These are phyloP conservation scores for Rhipidura dahli DNA, from an alignment of 2,113 vertebrate genomes.

Conservation along the genomic window DNA sequence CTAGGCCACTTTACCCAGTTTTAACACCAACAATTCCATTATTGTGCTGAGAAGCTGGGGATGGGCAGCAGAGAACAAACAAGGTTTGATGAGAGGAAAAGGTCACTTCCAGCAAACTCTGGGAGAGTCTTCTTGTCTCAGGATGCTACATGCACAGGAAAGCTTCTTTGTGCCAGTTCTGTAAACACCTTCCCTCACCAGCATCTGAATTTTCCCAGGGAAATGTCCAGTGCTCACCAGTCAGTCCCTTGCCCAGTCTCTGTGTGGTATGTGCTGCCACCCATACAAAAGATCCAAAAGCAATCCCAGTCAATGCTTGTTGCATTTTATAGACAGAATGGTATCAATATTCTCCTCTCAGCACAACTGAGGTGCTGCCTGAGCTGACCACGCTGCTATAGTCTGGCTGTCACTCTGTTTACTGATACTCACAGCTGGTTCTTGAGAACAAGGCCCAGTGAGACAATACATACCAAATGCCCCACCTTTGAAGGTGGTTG, in stretches of 20 bases:
- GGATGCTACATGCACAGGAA: not conserved
- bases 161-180: not conserved
- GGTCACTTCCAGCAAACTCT: not conserved
- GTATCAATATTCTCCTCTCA: not conserved
- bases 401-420: not conserved
- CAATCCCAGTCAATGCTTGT: not conserved
- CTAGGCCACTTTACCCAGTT: not conserved
- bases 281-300: not conserved
- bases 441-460: not conserved
- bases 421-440: not conserved
- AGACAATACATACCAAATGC: not conserved
- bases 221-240: not conserved
- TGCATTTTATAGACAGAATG: not conserved
- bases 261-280: rapidly evolving
- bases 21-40: not conserved
- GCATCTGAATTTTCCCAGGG: not conserved
- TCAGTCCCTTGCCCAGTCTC: not conserved
- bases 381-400: not conserved
- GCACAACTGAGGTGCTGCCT: not conserved
- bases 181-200: not conserved
- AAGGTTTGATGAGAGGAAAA: not conserved
- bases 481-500: not conserved
- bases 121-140: not conserved
- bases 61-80: not conserved
- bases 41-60: not conserved